Conservation (phyloP, 1,140 invertebrate species). For the Trachelipus rathkii region DNA sequence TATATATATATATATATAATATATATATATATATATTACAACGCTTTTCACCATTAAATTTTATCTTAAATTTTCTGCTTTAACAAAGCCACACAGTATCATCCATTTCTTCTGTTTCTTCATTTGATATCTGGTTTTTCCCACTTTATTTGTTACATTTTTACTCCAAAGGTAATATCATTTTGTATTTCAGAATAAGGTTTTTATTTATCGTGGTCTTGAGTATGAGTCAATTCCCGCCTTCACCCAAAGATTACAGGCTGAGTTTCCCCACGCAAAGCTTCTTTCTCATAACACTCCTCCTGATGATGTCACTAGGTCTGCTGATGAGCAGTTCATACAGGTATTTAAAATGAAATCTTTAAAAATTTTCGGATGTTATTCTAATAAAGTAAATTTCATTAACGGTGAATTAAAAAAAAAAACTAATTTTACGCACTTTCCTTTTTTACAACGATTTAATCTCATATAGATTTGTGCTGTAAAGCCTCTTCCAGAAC, state of each 20-base stretch:
- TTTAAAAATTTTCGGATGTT: too few species aligned
- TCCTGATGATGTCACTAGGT: conserved; percentile 77
- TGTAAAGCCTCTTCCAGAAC: conserved; percentile 77
- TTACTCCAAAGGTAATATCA: conserved; percentile 13
- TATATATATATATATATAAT: too few species aligned
- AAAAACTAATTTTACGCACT: too few species aligned
- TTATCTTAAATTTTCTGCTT: too few species aligned
- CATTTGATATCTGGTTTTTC: too few species aligned
- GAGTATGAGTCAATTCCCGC: conserved; percentile 92
- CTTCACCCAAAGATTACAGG: conserved; percentile 88
- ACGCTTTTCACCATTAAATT: too few species aligned
- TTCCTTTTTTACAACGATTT: conserved; percentile 4
- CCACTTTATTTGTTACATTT: conserved; percentile 25
- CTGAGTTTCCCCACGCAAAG: conserved; percentile 85
- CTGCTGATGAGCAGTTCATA: conserved; percentile 77
- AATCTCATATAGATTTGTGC: conserved; percentile 86
- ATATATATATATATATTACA: too few species aligned
- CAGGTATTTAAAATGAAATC: conserved; percentile 39
- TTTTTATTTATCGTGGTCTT: conserved; percentile 92
- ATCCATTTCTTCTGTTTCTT: too few species aligned
- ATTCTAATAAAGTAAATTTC: too few species aligned
- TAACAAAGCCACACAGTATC: too few species aligned
- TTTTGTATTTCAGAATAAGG: conserved; percentile 70
- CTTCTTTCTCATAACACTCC: conserved; percentile 86
- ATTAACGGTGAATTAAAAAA: too few species aligned